Evolutionary conservation across 2,113 vertebrate species (phyloP), one percentile per base, ranked within the genome.

Genomic region (Rhabdornis inornatus): DNA sequence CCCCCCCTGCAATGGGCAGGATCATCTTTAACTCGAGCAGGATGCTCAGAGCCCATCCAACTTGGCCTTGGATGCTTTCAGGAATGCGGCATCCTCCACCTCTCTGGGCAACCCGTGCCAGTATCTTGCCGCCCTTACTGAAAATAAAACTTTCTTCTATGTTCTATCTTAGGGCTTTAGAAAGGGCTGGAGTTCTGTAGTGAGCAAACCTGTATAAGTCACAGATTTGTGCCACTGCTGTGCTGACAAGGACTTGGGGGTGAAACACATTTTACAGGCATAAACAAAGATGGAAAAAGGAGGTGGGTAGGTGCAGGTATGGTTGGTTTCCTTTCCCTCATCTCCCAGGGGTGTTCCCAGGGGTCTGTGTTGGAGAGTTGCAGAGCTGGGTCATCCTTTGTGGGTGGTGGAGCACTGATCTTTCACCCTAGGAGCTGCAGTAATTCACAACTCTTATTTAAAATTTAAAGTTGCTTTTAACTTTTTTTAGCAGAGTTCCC

Each of bases 271-370:
- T 55, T 61, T 44, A 60, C 10, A 47, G 45, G 27, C 22, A 55
- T 15, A 35, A 72, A n/a, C 4, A 10, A 50, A 35, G 45, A 59
- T 5, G 19, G 21, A 4, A 71, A 57, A 33, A 7, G 42, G 53
- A 55, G 33, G 22, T 9, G 42, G 9, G 17, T 17, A 17, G 31
- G 25, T 7, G 6, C 23, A 72, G 24, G 20, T 30, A 23, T 5
- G 15, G 33, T 14, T 17, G 3, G 4, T 50, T 39, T 59, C 20
- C 31, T 12, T 27, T 35, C 9, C 42, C 22, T 68, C 20, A 8
- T 16, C 19, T 63, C 37, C 37, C 2, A 2, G 13, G 5, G 13
- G 7, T 56, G 27, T 35, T 19, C 17, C 25, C 3, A 1, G 22
- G 39, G 8, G 5, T 40, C 30, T 39, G 11, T 14, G 4, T 5